Base-by-base conservation (phyloP, 2,797 vertebrate species). In the Phylloscopus collybita region DNA sequence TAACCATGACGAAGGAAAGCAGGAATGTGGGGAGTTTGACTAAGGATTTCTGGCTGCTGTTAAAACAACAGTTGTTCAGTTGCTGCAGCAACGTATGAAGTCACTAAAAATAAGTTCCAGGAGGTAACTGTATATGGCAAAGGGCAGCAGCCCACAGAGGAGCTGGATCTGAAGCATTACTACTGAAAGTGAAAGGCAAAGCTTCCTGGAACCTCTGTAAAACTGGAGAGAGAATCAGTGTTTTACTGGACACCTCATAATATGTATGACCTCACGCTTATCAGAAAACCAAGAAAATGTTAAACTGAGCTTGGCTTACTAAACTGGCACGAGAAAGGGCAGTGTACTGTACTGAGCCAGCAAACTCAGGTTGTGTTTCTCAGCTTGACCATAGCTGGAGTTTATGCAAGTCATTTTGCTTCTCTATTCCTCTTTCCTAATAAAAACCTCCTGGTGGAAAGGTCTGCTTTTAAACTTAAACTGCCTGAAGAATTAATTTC, bases 41-140 rank as follows among this genome's bases (percentile, higher is more conserved):
- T 80, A 51, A 83, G 75, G 66, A 91, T 80, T 88, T 95, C 92
- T 95, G 97, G 91, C 96, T 89, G 88, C 91, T 88, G 66, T 73
- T 64, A 96, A 86, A 93, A 82, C 93, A 97, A 97, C 93, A 96
- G 96, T 97, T 94, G 92, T 93, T 94, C 34, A 75, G 97, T 97
- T 97, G 94, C 96, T 97, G 90, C 90, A 96, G 97, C 93, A 91
- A 98, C 90, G 0, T 36, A 94, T 96, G 95, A 97, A 87, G 96
- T 97, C 92, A 97, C 97, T 97, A 97, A 97, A 98, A 97, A 97
- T 97, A 97, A 88, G 93, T 93, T 97, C 97, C 92, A 97, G 95
- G 95, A 95, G 92, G 91, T 86, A 95, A 91, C 82, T 86, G 80
- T 54, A 88, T 83, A 95, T 87, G 91, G 97, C 92, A 95, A 97